These are phyloP conservation scores for Cryptocephalus moraei DNA, from an alignment of 2,888 invertebrate genomes.

Conservation along the genomic window DNA sequence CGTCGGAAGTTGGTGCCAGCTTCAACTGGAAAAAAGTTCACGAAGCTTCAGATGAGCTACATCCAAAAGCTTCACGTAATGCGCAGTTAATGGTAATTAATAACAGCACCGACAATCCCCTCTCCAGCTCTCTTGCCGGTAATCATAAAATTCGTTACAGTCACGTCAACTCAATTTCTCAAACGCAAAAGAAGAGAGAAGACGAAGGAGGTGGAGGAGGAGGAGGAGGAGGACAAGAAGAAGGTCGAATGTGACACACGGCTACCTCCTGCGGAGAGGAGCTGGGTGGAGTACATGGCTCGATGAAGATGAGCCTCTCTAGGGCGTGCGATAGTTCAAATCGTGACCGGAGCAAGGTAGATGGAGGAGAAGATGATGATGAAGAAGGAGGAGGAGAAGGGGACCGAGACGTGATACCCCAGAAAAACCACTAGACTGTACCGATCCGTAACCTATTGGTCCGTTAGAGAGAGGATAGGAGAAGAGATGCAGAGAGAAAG, in stretches of 20 bases:
- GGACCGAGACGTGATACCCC: constrained; percentile 21
- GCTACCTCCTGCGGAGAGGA: constrained; percentile 7
- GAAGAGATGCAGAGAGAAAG: neutral
- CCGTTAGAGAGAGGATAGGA: constrained; percentile 5
- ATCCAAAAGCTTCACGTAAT: too few species aligned
- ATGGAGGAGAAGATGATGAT: neutral
- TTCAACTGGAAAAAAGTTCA: too few species aligned
- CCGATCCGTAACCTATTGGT: constrained; percentile 8
- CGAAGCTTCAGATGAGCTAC: too few species aligned
- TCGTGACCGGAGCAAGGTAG: constrained; percentile 36
- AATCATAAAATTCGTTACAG: too few species aligned
- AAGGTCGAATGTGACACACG: constrained; percentile 4
- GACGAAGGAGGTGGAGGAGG: neutral
- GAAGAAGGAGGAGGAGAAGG: constrained; percentile 6
- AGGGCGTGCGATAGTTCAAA: constrained; percentile 52
- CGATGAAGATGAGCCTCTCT: constrained; percentile 25
- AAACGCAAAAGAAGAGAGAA: neutral
- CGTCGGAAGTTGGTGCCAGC: too few species aligned
- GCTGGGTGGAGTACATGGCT: constrained; percentile 13
- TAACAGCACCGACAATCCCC: too few species aligned
- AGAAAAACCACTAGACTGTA: constrained; percentile 27
- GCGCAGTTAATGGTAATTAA: too few species aligned
- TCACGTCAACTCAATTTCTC: too few species aligned
- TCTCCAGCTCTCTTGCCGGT: too few species aligned
- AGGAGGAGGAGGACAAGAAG: too few species aligned